Percentiles rank a stretch among this genome's conserved stretches.
Evolutionary conservation across 37 sponge, comb jelly and placozoan species (phyloP).

Genomic region (Chondrosia reniformis): DNA sequence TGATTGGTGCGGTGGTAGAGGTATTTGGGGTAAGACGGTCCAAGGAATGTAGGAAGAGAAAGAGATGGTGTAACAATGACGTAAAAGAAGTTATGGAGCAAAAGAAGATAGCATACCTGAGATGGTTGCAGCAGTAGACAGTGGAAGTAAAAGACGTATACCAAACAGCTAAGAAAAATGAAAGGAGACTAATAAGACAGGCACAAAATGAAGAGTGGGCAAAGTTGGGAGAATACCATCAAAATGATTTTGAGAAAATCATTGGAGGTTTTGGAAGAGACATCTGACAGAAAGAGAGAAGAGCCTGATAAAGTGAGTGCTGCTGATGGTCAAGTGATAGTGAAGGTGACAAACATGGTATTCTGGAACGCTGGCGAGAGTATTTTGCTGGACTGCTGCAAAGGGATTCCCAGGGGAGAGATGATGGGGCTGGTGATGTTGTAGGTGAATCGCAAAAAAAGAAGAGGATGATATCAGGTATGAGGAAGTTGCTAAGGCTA

Average conservation of each 20-base stretch:
- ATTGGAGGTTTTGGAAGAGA: neutral
- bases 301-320: no score
- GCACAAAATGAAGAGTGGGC: slow-evolving; percentile 8
- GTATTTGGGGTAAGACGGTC: neutral
- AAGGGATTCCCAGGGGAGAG: neutral
- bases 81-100: neutral
- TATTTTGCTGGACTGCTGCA: neutral
- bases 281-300: neutral
- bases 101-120: neutral
- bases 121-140: neutral
- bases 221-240: neutral
- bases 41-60: neutral
- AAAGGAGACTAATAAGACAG: neutral
- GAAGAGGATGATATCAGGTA: neutral
- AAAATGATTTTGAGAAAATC: neutral
- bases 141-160: neutral
- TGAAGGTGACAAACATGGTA: neutral
- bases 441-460: neutral
- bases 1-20: no score
- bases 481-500: neutral
- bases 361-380: neutral
- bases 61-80: neutral
- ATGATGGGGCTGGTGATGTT: neutral
- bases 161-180: neutral
- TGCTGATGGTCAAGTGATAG: neutral